These are phyloP conservation scores for Pogonocichla stellata DNA, from an alignment of 2,113 vertebrate species.

Conservation along the genomic window DNA sequence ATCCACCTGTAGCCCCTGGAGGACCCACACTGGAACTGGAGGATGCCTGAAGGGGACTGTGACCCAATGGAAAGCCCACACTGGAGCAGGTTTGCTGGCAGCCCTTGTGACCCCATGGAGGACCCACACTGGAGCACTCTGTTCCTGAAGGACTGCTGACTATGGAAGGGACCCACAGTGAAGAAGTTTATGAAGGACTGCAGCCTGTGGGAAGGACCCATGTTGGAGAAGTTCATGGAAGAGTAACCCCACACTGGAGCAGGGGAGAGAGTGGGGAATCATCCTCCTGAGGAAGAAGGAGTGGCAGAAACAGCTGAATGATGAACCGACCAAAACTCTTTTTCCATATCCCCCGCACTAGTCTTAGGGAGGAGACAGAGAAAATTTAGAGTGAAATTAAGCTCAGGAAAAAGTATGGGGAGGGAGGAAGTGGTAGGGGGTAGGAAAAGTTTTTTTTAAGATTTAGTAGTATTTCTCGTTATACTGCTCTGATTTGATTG, in stretches of 20 bases:
- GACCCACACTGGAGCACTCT: not conserved
- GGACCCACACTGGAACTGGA: not conserved
- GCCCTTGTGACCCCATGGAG: rapidly evolving
- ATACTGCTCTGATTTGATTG: not conserved
- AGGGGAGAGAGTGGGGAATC: not conserved
- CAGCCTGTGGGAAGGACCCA: not conserved
- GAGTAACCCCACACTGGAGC: no score
- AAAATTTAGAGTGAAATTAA: not conserved
- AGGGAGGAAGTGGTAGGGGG: rapidly evolving
- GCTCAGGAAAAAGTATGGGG: not conserved
- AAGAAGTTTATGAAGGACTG: not conserved
- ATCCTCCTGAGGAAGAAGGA: not conserved
- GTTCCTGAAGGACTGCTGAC: not conserved
- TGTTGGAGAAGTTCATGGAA: not conserved
- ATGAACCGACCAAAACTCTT: not conserved
- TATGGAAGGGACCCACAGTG: not conserved
- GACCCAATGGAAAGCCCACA: not conserved
- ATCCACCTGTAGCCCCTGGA: not conserved
- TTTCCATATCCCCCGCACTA: rapidly evolving
- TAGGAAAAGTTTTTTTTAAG: not conserved
- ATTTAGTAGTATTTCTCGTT: not conserved
- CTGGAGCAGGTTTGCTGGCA: not conserved
- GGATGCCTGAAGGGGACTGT: not conserved
- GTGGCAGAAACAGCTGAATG: not conserved
- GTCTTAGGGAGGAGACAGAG: not conserved